Evolutionary conservation across 2,888 invertebrate species (phyloP), one percentile per base, ranked within the genome.

Genomic region (Galerucella calmariensis): DNA sequence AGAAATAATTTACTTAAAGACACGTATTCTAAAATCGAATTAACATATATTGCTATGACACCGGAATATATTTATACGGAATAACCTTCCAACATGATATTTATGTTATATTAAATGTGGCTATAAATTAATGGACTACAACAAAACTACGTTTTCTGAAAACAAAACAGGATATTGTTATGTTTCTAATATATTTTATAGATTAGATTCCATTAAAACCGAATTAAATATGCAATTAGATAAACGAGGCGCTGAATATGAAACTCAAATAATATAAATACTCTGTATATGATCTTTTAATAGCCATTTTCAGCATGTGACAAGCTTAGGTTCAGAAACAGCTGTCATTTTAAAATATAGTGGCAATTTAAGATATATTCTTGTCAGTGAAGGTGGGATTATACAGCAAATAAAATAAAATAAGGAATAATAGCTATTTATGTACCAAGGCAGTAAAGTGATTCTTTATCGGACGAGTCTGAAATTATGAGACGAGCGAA

Each of bases 101-200:
- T 51, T n/a, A 51, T 51, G 48, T 51, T 14, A 51, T 51, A 14
- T 51, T 51, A 51, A 51, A 14, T 51, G 48, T 6, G 48, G 48
- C 48, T 14, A 51, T 51, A 51, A 51, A 51, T 51, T 51, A 51
- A 51, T 14, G 48, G n/a, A 51, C 14, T 51, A 14, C 14, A 51
- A 51, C 48, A 51, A 51, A 51, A 51, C 48, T 51, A 51, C 48
- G 48, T 51, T 14, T 51, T 51, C 48, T 51, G 48, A 51, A 51
- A 51, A 51, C 48, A 51, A 51, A 51, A 51, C 48, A 51, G 48
- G 48, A 51, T 51, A 51, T 51, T 51, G n/a, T 51, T 51, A 51
- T 14, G 5, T 14, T 27, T 27, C 27, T 27, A 27, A 27, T 14
- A 51, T 14, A 51, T 51, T 51, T 14, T 51, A 12, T 14, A 6